A percentile compares a stretch with the other conserved stretches of the same genome.
Conservation (phyloP, 1,140 invertebrate species). For the Hylaeus volcanicus region DNA sequence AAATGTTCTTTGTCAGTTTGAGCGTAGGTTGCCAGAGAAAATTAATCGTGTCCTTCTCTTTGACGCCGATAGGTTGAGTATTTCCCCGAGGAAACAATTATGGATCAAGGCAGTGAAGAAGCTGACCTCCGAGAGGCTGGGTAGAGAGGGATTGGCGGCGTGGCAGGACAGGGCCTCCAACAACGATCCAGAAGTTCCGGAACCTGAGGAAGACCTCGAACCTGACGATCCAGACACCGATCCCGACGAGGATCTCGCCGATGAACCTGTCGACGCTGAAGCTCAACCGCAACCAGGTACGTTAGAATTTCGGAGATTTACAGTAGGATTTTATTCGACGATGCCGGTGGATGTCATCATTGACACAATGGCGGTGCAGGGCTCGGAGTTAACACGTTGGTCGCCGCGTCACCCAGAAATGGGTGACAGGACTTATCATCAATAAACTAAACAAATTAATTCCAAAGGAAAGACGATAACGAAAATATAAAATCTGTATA, state of each 20-base stretch:
- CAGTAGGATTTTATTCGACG: too few species aligned
- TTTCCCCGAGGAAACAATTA: conserved; percentile 79
- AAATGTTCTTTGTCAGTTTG: not conserved
- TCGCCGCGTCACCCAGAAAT: too few species aligned
- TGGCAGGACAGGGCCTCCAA: conserved; percentile 75
- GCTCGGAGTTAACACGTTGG: too few species aligned
- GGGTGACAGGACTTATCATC: too few species aligned
- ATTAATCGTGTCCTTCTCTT: not conserved
- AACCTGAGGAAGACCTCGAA: conserved; percentile 48
- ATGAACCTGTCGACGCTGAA: conserved; percentile 56
- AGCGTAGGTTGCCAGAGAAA: too few species aligned
- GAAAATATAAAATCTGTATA: too few species aligned
- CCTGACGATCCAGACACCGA: conserved; percentile 32
- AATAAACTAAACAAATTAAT: too few species aligned
- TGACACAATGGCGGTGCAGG: too few species aligned
- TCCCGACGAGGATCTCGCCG: conserved; percentile 34
- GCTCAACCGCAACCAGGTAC: conserved; percentile 64
- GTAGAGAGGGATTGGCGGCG: conserved; percentile 77
- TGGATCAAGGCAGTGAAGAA: conserved; percentile 81
- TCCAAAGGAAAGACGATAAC: too few species aligned
- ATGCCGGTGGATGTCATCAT: too few species aligned
- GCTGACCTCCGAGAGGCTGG: conserved; percentile 78
- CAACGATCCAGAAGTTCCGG: conserved; percentile 66
- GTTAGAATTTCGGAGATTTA: not conserved
- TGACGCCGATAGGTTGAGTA: conserved; percentile 67